Percentiles rank a stretch among this genome's conserved stretches.
These are phyloP conservation scores for Lithophane leautieri DNA, from an alignment of 2,888 invertebrate genomes.

Conservation along the genomic window DNA sequence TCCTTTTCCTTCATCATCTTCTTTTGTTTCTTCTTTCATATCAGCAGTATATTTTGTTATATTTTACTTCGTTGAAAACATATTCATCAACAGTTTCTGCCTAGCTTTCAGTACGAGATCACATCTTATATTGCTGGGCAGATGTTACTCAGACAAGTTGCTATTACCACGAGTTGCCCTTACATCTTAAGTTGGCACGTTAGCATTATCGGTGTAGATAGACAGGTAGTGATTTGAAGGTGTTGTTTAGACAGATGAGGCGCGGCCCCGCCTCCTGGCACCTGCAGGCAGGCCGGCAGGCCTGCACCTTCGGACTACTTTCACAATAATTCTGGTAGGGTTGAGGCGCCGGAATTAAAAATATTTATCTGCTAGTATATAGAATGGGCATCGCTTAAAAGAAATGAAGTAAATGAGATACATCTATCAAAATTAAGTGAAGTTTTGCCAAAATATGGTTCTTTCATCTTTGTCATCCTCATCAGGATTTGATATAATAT, in stretches of 20 bases:
- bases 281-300: slow-evolving; percentile 67
- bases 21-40: background rate
- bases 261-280: slow-evolving; percentile 69
- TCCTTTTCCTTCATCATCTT: background rate
- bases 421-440: background rate
- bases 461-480: background rate
- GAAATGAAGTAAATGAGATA: background rate
- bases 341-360: slow-evolving; percentile 11
- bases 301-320: slow-evolving; percentile 68
- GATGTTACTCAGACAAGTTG: background rate
- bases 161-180: slow-evolving; percentile 8
- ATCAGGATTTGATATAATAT: background rate
- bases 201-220: slow-evolving; percentile 60
- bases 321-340: slow-evolving; percentile 68
- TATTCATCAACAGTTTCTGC: background rate
- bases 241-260: slow-evolving; percentile 76
- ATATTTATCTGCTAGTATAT: background rate
- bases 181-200: slow-evolving; percentile 43
- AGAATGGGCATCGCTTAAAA: background rate
- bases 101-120: background rate
- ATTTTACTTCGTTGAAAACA: background rate
- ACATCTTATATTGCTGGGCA: background rate
- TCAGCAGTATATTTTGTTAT: background rate
- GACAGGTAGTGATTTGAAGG: slow-evolving; percentile 54
- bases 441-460: background rate